Base-by-base conservation (phyloP, 2,113 vertebrate genomes). In the Coryphaenoides rupestris region DNA sequence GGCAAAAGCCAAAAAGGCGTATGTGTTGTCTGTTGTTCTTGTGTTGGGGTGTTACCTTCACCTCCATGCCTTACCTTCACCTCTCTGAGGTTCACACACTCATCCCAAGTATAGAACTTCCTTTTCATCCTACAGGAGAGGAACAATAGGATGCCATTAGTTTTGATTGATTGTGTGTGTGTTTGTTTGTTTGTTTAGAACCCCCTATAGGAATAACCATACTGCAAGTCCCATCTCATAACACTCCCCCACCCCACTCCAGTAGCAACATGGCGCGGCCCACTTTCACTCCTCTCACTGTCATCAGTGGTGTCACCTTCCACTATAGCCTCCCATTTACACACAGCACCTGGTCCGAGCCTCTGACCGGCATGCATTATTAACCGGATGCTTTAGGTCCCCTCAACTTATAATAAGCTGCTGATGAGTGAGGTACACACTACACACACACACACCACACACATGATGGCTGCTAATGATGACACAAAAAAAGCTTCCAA, bases 31-130 rank as follows among this genome's bases (percentile, higher is more conserved):
- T 40, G 33, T 7, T 40, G 13, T 10, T 40, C 10, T 40, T 40
- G 33, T 40, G 33, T 40, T 40, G 6, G 33, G 6, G 3, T 26
- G 6, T 6, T 2, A 47, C 5, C 16, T n/a, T 16, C 16, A n/a
- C 13, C 13, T 60, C n/a, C n/a, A n/a, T n/a, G n/a, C n/a, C 85
- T 85, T 92, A 99, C 97, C 94, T 98, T 99, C 55, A 99, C 96
- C 90, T 98, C 96, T 90, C 93, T 92, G 65, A 98, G 82, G 81
- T 98, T 98, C 92, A 99, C 98, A 70, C 97, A 98, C 82, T 99
- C 96, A 66, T 99, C 96, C 97, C 97, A 98, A 2, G 97, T 98
- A 79, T 95, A 99, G 83, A 99, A 99, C 74, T 99, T 98, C 23
- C 95, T 94, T 91, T 99, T 99, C 97, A 99, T 98, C 82, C 96